Conservation (phyloP, 2,797 vertebrate species). For the Rousettus madagascariensis region DNA sequence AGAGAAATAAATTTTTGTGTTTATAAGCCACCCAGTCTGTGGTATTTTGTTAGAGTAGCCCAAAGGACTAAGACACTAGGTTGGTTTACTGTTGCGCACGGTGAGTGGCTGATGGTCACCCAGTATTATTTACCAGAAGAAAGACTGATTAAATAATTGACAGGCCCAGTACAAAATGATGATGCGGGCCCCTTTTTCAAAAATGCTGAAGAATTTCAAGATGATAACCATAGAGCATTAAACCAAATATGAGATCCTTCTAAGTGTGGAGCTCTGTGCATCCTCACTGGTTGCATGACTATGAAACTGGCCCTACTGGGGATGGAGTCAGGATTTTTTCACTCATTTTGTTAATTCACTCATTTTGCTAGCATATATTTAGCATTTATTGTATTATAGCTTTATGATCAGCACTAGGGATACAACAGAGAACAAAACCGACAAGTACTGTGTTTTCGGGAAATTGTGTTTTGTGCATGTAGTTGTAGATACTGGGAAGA, state of each 20-base stretch:
- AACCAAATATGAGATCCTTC: not conserved
- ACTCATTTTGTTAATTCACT: not conserved
- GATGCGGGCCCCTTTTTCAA: not conserved
- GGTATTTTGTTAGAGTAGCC: not conserved
- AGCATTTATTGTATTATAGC: not conserved
- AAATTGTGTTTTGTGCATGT: not conserved
- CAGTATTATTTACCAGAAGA: not conserved
- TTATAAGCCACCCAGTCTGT: not conserved
- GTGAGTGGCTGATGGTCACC: not conserved
- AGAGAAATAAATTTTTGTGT: not conserved
- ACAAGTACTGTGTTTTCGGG: not conserved
- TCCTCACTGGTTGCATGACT: not conserved
- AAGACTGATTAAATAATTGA: conserved; percentile 4
- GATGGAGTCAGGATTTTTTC: not conserved
- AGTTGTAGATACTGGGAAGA: not conserved
- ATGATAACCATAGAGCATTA: not conserved
- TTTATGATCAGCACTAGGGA: not conserved
- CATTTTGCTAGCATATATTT: not conserved
- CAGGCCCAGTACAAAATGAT: not conserved
- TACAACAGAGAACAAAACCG: not conserved
- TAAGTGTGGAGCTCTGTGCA: not conserved
- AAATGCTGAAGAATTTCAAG: not conserved
- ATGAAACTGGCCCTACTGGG: not conserved
- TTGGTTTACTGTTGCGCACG: not conserved
- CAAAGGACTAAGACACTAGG: not conserved